A percentile compares a stretch with the other conserved stretches of the same genome.
These are phyloP conservation scores for Aethina tumida DNA, from an alignment of 1,140 invertebrate species.

Conservation along the genomic window DNA sequence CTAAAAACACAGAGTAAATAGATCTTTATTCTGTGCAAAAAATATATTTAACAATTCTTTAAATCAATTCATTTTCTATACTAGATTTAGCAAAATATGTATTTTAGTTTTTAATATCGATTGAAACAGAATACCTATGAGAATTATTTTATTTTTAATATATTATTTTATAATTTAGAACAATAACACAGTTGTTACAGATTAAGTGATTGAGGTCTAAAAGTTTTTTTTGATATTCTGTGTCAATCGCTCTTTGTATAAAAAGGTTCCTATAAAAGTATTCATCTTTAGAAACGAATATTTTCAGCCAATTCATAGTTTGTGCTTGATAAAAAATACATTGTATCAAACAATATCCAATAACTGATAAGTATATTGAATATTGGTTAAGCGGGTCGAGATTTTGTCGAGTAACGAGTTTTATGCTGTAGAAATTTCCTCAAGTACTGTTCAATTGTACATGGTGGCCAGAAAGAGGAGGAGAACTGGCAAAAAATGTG, in stretches of 20 bases:
- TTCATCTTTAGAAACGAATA: too few species aligned
- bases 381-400: not conserved
- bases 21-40: conserved; percentile 3
- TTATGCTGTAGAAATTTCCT: not conserved
- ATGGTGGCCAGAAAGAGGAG: conserved; percentile 5
- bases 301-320: too few species aligned
- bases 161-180: too few species aligned
- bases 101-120: not conserved
- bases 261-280: too few species aligned
- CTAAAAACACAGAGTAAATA: conserved; percentile 9
- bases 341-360: conserved; percentile 1
- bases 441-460: conserved; percentile 4
- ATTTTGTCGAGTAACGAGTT: not conserved
- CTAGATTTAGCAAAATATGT: conserved; percentile 10
- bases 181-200: too few species aligned
- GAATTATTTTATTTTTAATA: too few species aligned
- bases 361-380: not conserved
- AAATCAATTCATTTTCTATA: not conserved
- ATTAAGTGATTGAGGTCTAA: too few species aligned
- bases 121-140: too few species aligned
- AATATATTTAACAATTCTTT: not conserved
- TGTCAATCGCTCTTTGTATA: too few species aligned
- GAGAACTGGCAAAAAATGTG: conserved; percentile 6
- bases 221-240: too few species aligned
- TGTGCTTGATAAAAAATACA: conserved; percentile 2